phyloP scores from a whole-genome alignment of 2,888 invertebrate genomes.

The Campoplex capitator region DNA sequence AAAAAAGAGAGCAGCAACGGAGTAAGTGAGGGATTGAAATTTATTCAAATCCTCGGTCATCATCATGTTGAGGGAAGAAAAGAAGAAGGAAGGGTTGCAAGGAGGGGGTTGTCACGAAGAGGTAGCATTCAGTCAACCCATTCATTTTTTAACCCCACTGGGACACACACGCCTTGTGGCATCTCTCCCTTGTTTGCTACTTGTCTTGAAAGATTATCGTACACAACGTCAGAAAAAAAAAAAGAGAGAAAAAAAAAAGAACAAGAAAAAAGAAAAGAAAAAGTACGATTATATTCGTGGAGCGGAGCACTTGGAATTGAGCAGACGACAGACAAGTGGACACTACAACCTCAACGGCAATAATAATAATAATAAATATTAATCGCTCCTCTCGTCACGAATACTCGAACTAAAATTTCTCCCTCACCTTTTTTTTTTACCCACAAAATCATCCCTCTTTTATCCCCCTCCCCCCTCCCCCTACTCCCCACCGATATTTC shows the following conservation, averaged over 20 bases:
- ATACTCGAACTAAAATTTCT: constrained; percentile 43
- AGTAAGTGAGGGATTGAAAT: constrained; percentile 46
- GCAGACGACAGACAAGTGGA: constrained; percentile 65
- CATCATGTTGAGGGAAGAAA: constrained; percentile 33
- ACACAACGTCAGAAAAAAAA: constrained; percentile 20
- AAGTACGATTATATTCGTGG: constrained; percentile 22
- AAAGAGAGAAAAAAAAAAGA: neutral
- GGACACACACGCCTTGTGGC: constrained; percentile 25
- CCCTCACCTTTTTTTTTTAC: constrained; percentile 11
- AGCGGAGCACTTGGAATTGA: constrained; percentile 49
- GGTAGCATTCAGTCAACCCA: constrained; percentile 51
- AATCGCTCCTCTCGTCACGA: constrained; percentile 53
- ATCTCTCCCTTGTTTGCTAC: constrained; percentile 72
- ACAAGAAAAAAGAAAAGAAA: neutral
- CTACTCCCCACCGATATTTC: no score
- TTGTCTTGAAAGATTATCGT: constrained; percentile 75
- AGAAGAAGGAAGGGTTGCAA: neutral
- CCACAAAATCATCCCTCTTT: constrained; percentile 49
- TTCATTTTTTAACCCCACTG: constrained; percentile 63
- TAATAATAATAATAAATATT: constrained; percentile 66
- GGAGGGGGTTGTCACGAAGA: no score
- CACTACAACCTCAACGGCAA: constrained; percentile 50
- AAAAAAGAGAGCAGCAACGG: no score
- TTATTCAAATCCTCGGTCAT: constrained; percentile 57
- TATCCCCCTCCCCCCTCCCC: neutral